These are phyloP conservation scores for Tachuris rubrigastra DNA, from an alignment of 2,113 vertebrate genomes.

Conservation along the genomic window DNA sequence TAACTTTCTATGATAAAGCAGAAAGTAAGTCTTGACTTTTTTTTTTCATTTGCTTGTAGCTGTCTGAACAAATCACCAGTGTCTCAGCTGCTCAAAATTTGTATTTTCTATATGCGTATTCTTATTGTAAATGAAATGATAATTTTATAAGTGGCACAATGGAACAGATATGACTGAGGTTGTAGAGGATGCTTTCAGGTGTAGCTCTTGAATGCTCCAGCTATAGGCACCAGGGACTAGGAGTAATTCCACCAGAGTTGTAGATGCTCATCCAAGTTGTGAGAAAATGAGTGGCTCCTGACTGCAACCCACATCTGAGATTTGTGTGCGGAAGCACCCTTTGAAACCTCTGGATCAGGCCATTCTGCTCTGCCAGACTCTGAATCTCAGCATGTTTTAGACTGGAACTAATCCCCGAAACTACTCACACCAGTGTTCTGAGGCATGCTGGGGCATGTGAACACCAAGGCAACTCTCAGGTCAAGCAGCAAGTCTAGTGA, in stretches of 20 bases:
- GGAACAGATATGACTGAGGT: not conserved
- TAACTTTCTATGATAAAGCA: not conserved
- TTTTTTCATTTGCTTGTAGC: not conserved
- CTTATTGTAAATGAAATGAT: not conserved
- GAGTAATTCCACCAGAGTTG: not conserved
- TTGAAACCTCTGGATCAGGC: not conserved
- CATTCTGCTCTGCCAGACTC: not conserved
- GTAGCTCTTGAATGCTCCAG: not conserved
- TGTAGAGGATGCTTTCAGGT: not conserved
- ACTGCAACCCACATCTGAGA: rapidly evolving
- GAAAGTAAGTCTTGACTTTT: not conserved
- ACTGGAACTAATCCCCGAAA: not conserved
- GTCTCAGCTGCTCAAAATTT: not conserved
- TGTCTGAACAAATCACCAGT: not conserved
- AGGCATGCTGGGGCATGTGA: not conserved
- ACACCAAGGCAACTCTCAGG: not conserved
- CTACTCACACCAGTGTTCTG: not conserved
- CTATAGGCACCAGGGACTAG: not conserved
- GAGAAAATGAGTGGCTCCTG: not conserved
- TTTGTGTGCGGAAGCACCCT: not conserved
- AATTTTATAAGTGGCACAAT: not conserved
- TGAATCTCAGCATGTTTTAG: not conserved
- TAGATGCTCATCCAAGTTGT: not conserved
- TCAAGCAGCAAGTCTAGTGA: not conserved
- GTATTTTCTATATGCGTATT: not conserved